These are phyloP conservation scores for Aleiodes alternator DNA, from an alignment of 2,888 invertebrate species.

Conservation along the genomic window DNA sequence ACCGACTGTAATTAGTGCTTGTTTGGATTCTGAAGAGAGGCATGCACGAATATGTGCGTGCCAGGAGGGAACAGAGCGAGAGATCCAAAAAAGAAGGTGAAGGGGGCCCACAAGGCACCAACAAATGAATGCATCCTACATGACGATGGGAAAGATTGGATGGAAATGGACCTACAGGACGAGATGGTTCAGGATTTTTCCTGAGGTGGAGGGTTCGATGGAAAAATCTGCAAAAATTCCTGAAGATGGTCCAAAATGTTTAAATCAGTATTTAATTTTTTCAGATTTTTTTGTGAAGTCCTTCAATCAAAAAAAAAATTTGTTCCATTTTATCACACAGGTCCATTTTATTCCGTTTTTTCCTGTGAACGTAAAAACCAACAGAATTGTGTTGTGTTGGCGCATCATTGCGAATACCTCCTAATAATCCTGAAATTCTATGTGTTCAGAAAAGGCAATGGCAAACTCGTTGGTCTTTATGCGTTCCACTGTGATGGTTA, in stretches of 20 bases:
- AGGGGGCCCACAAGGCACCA: slow-evolving; percentile 43
- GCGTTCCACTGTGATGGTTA: not conserved
- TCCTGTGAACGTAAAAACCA: no score
- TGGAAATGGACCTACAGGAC: no score
- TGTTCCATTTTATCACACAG: not conserved
- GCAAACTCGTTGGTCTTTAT: slow-evolving; percentile 15
- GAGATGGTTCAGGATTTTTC: no score
- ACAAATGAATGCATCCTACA: no score
- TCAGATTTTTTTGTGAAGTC: not conserved
- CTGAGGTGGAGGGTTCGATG: not conserved
- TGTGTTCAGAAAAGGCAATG: not conserved
- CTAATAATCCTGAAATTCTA: no score
- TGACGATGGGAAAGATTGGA: no score
- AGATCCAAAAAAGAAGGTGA: slow-evolving; percentile 32
- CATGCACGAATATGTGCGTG: slow-evolving; percentile 54
- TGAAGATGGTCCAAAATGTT: not conserved
- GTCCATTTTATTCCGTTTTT: no score
- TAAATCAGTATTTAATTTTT: not conserved
- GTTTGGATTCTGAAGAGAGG: slow-evolving; percentile 54
- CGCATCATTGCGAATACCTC: no score
- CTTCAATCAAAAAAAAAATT: not conserved
- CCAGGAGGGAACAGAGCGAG: slow-evolving; percentile 16
- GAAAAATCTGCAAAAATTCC: not conserved
- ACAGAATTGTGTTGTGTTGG: no score
- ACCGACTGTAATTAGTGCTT: slow-evolving; percentile 58